Evolutionary conservation across 2,113 vertebrate species (phyloP).

Genomic region (Charadrius vociferus): DNA sequence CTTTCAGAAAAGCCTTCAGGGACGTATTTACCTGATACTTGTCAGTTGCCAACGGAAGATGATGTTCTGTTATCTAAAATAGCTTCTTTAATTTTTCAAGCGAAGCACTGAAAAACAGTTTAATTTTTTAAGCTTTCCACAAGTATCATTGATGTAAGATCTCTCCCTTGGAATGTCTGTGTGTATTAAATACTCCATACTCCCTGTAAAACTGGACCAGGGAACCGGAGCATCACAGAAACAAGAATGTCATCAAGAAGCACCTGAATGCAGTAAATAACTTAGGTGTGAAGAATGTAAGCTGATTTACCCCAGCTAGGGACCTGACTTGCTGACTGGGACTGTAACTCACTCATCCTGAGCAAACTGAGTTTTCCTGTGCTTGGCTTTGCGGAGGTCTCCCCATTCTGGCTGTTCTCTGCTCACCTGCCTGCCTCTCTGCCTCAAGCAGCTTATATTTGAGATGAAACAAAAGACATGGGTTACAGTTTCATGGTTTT

Average conservation of each 20-base stretch:
- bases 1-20: background rate
- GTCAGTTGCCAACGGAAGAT: background rate
- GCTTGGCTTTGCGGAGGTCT: fast-evolving
- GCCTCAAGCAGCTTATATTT: background rate
- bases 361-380: background rate
- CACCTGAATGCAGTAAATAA: background rate
- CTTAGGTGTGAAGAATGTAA: background rate
- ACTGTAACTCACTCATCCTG: background rate
- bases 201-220: background rate
- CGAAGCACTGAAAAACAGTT: background rate
- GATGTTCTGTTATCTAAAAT: background rate
- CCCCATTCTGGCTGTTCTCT: background rate
- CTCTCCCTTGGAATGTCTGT: background rate
- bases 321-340: background rate
- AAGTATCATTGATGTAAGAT: background rate
- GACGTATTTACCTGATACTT: background rate
- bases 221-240: background rate
- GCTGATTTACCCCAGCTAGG: background rate
- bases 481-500: background rate
- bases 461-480: background rate
- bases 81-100: background rate
- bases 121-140: background rate
- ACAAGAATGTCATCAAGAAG: background rate
- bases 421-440: background rate
- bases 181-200: background rate